phyloP scores from a whole-genome alignment of 2,113 vertebrate species.

The Hyla sarda region DNA sequence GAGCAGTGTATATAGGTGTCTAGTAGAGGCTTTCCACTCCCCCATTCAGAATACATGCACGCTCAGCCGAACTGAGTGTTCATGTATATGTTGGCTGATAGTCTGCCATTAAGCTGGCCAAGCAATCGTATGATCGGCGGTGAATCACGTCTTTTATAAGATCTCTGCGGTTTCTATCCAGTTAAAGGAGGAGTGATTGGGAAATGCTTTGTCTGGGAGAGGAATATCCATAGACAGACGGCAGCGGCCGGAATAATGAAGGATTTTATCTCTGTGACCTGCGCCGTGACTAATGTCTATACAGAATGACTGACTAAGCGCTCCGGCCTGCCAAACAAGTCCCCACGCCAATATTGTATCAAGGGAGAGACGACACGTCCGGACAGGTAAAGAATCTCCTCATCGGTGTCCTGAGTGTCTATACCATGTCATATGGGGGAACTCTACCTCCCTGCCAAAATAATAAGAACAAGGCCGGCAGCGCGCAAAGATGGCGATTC shows the following conservation, averaged over 20 bases:
- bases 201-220: background rate
- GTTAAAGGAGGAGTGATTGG: background rate
- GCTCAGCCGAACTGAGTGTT: too few species aligned
- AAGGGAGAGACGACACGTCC: background rate
- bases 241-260: constrained; percentile 1
- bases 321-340: constrained; percentile 27
- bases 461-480: too few species aligned
- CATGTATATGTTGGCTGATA: too few species aligned
- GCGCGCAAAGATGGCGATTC: too few species aligned
- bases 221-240: constrained; percentile 2
- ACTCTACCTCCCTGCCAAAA: too few species aligned
- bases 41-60: too few species aligned
- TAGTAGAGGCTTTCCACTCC: too few species aligned
- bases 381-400: background rate
- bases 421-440: too few species aligned
- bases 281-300: constrained; percentile 14
- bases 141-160: background rate
- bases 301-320: constrained; percentile 10
- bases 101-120: too few species aligned
- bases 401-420: background rate
- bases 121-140: background rate
- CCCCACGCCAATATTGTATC: background rate
- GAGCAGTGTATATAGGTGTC: too few species aligned
- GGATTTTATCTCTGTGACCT: constrained; percentile 14
- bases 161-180: background rate